A percentile compares a stretch with the other conserved stretches of the same genome.
Evolutionary conservation across 2,797 vertebrate species (phyloP).

Genomic region (Pipistrellus nathusii): DNA sequence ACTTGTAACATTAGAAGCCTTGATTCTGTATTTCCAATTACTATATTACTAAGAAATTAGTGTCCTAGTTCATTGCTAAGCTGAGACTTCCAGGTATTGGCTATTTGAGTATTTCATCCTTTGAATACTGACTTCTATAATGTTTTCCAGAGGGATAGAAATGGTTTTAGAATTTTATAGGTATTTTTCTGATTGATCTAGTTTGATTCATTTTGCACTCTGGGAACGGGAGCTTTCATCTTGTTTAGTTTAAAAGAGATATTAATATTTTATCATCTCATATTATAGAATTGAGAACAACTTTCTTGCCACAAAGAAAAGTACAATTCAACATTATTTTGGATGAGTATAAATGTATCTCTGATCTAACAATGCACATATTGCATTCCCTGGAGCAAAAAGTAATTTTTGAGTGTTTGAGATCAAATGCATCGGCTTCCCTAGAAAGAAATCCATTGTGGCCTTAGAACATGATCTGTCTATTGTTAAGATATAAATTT

Average conservation of each 20-base stretch:
- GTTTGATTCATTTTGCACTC: constrained; percentile 73
- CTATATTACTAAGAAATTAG: not conserved
- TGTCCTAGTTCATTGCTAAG: constrained; percentile 21
- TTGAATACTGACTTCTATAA: constrained; percentile 47
- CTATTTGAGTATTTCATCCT: constrained; percentile 12
- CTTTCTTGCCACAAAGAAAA: not conserved
- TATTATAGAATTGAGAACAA: constrained; percentile 9
- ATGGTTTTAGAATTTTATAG: constrained; percentile 52
- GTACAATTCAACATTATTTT: constrained; percentile 34
- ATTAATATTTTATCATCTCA: constrained; percentile 69
- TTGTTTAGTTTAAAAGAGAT: constrained; percentile 41
- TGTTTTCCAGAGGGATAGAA: constrained; percentile 57
- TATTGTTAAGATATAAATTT: constrained; percentile 10
- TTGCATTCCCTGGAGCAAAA: constrained; percentile 29
- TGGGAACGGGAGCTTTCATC: constrained; percentile 54
- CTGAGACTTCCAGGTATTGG: not conserved
- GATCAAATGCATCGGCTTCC: constrained; percentile 36
- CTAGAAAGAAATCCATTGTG: not conserved
- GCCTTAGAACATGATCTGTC: not conserved
- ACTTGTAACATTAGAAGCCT: constrained; percentile 11
- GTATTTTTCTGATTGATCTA: constrained; percentile 42
- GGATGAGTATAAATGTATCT: constrained; percentile 13
- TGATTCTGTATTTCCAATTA: constrained; percentile 54
- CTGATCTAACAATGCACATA: constrained; percentile 26
- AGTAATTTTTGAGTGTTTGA: constrained; percentile 45